These are phyloP conservation scores for Stictonetta naevosa DNA, from an alignment of 2,113 vertebrate species.

Conservation along the genomic window DNA sequence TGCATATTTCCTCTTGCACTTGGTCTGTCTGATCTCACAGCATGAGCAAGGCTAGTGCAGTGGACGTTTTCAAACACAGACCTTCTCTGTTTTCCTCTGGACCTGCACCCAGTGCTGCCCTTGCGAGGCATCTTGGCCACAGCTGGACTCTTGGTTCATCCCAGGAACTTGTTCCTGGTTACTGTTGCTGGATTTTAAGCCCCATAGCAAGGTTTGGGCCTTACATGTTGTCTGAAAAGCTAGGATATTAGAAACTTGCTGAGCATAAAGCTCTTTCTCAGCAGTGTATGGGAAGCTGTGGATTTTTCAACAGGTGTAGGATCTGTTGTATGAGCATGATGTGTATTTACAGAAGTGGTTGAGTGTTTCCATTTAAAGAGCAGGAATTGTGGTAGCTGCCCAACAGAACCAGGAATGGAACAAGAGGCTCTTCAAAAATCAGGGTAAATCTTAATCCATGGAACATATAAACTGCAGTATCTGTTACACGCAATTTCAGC, in stretches of 20 bases:
- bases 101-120: neutral
- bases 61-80: neutral
- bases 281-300: neutral
- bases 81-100: neutral
- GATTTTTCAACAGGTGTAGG: neutral
- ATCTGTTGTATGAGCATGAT: neutral
- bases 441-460: neutral
- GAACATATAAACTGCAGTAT: rapidly evolving
- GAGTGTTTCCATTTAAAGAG: neutral
- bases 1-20: neutral
- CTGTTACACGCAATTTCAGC: neutral
- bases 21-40: no score
- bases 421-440: neutral
- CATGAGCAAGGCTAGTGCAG: neutral
- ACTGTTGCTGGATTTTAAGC: neutral
- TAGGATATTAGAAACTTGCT: neutral
- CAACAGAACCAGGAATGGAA: neutral
- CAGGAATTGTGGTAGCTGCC: neutral
- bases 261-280: neutral
- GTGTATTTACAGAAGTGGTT: neutral
- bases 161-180: neutral
- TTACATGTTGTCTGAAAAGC: rapidly evolving
- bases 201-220: neutral
- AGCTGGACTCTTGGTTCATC: neutral
- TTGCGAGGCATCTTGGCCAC: neutral